phyloP scores from a whole-genome alignment of 1,140 invertebrate genomes.

The Philopotamus ludificatus region DNA sequence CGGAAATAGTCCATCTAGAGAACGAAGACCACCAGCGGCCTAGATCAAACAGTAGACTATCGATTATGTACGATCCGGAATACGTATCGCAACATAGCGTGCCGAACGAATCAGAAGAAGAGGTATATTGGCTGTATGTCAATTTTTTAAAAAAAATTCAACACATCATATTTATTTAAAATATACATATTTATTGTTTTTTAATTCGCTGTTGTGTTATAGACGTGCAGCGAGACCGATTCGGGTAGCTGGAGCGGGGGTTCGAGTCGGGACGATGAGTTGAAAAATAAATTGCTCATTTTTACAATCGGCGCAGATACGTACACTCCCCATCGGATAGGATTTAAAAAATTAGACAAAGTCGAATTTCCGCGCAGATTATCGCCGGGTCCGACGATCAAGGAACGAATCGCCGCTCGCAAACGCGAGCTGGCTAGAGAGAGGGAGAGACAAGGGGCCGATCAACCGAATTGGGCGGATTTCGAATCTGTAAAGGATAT shows the following conservation, averaged over 20 bases:
- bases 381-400: conserved; percentile 67
- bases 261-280: conserved; percentile 52
- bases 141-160: neutral
- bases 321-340: conserved; percentile 86
- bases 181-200: neutral
- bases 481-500: conserved; percentile 68
- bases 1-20: conserved; percentile 5
- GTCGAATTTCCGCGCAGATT: conserved; percentile 70
- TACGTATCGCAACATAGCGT: conserved; percentile 22
- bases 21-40: conserved; percentile 4
- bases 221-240: conserved; percentile 33
- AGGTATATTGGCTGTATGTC: conserved; percentile 21
- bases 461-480: conserved; percentile 65
- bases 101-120: conserved; percentile 27
- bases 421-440: conserved; percentile 56
- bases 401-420: conserved; percentile 64
- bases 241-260: conserved; percentile 36
- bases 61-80: conserved; percentile 32
- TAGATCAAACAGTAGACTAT: conserved; percentile 8
- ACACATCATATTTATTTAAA: neutral
- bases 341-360: conserved; percentile 77
- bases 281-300: conserved; percentile 61
- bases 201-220: neutral
- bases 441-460: conserved; percentile 34
- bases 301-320: conserved; percentile 84